phyloP scores from a whole-genome alignment of 2,797 vertebrate genomes.

The Arrhamphus sclerolepis region DNA sequence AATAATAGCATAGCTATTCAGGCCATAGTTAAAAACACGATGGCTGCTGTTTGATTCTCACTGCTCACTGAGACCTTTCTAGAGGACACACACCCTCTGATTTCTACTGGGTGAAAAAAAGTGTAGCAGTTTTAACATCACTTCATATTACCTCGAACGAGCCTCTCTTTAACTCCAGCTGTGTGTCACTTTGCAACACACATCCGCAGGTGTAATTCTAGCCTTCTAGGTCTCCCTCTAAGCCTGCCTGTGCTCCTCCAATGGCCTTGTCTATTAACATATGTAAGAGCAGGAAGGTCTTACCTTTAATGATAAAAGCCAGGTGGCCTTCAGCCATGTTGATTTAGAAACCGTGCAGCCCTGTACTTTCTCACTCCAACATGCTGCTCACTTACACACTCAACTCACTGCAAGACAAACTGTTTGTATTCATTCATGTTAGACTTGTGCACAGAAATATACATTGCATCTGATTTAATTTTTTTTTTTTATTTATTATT shows the following conservation, averaged over 20 bases:
- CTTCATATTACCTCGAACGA: slow-evolving; percentile 62
- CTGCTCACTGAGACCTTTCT: background rate
- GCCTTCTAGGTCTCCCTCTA: slow-evolving; percentile 35
- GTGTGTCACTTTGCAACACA: slow-evolving; percentile 21
- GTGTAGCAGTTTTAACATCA: slow-evolving; percentile 66
- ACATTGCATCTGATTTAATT: too few relatives aligned
- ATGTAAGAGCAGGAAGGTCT: slow-evolving; percentile 61
- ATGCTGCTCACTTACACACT: slow-evolving; percentile 22
- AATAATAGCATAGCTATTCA: slow-evolving; percentile 8
- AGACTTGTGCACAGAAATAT: too few relatives aligned
- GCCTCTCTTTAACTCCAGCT: slow-evolving; percentile 36
- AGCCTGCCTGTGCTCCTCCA: slow-evolving; percentile 30
- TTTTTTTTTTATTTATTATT: too few relatives aligned
- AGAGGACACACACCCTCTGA: background rate
- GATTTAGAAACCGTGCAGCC: slow-evolving; percentile 56
- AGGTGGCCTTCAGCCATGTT: slow-evolving; percentile 63
- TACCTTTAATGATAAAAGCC: slow-evolving; percentile 73
- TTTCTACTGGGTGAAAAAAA: slow-evolving; percentile 8
- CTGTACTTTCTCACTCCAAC: slow-evolving; percentile 53
- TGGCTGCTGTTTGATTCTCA: slow-evolving; percentile 3
- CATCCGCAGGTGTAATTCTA: slow-evolving; percentile 55
- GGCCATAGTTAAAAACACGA: slow-evolving; percentile 24
- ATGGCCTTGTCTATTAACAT: slow-evolving; percentile 57
- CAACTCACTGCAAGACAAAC: too few relatives aligned
- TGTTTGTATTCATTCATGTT: too few relatives aligned